Conservation (phyloP, 2,888 invertebrate species). For the Drosophila fulvimacula region DNA sequence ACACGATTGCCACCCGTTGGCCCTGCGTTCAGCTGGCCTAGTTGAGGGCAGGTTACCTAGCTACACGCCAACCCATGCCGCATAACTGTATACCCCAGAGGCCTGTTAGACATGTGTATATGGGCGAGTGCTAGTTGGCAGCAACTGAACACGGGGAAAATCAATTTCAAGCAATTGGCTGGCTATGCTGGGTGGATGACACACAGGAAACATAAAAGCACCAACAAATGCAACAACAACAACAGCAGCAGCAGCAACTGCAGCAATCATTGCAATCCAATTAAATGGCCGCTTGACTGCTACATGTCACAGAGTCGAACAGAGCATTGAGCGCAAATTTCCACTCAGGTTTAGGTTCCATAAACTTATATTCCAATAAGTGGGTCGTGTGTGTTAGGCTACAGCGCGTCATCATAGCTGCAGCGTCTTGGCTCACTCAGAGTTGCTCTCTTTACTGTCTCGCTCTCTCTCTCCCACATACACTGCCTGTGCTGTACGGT, state of each 20-base stretch:
- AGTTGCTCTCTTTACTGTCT: neutral
- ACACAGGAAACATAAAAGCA: slow-evolving; percentile 41
- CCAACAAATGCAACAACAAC: slow-evolving; percentile 6
- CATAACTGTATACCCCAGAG: slow-evolving; percentile 19
- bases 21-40: neutral
- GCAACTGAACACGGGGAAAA: slow-evolving; percentile 46
- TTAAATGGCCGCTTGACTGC: slow-evolving; percentile 55
- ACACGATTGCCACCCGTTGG: slow-evolving; percentile 31
- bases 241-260: slow-evolving; percentile 4
- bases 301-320: slow-evolving; percentile 8
- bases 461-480: neutral
- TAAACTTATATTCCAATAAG: slow-evolving; percentile 7
- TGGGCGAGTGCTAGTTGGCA: slow-evolving; percentile 30
- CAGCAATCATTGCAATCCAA: slow-evolving; percentile 68
- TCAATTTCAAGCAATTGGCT: slow-evolving; percentile 53
- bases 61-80: slow-evolving; percentile 35
- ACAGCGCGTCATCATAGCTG: slow-evolving; percentile 10
- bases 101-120: neutral
- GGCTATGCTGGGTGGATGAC: slow-evolving; percentile 46
- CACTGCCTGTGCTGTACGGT: neutral
- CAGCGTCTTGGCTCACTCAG: neutral
- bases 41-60: slow-evolving; percentile 51
- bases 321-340: slow-evolving; percentile 3
- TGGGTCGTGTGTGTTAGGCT: neutral
- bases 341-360: slow-evolving; percentile 2